Evolutionary conservation across 2,888 invertebrate species (phyloP), one percentile per base, ranked within the genome.

Genomic region (Chironomus riparius): DNA sequence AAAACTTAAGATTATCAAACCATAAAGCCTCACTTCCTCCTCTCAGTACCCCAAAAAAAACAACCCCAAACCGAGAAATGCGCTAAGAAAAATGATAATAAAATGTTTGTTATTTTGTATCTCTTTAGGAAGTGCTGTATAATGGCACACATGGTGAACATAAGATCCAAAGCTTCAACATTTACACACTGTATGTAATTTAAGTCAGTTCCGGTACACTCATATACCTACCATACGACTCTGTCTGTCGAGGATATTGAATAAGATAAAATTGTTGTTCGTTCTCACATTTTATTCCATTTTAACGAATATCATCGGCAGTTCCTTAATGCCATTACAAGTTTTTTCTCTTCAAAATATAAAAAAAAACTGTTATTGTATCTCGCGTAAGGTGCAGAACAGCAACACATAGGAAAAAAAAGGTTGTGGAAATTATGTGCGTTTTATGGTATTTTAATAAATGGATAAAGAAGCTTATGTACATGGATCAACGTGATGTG

Each of bases 401-500:
- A 56, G n/a, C 15, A 50, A 1, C 7, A 50, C n/a, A n/a, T n/a
- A n/a, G n/a, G 50, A 56, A 15, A 22, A 70, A 70, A 70, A 48
- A 48, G 70, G 21, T 15, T 13, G 21, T 15, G 15, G 56, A 48
- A 47, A 70, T 70, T 70, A 65, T 65, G 65, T 65, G 65, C 21
- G 68, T 24, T 50, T n/a, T 50, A n/a, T 50, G 50, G 15, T 50
- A 18, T 56, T 56, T 18, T 56, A 56, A 56, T 56, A 18, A 56
- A 56, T 56, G 56, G 10, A 38, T 56, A 7, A 56, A 18, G 15
- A 15, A 56, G 56, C 18, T 18, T 18, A 56, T 56, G 56, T 18
- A 13, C 50, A 56, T 56, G 70, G 70, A 70, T 68, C 68, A 68
- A 68, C 68, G 68, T 68, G 68, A 68, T 69, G 69, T 28, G 69